A percentile compares a stretch with the other conserved stretches of the same genome.
Conservation (phyloP, 2,888 invertebrate genomes). For the Drosophila lacicola region DNA sequence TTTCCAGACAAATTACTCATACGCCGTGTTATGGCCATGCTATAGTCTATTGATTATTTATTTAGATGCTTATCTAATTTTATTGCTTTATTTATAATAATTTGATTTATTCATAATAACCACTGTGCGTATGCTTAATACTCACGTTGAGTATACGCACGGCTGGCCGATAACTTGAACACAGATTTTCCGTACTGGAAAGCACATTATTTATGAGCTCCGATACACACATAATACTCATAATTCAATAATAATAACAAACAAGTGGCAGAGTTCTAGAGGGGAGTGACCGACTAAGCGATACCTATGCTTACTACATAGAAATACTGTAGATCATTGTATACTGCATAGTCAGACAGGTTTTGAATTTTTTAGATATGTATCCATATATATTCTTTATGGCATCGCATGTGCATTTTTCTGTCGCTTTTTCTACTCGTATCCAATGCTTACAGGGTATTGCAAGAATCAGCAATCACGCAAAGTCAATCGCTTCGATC, state of each 20-base stretch:
- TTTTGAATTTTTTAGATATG: too few species aligned
- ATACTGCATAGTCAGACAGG: neutral
- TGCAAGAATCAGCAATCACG: neutral
- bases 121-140: constrained; percentile 33
- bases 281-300: neutral
- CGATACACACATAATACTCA: constrained; percentile 23
- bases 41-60: constrained; percentile 23
- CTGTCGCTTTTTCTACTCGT: too few species aligned
- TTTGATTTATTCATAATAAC: neutral
- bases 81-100: neutral
- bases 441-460: neutral
- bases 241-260: constrained; percentile 56
- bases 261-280: neutral
- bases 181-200: constrained; percentile 1
- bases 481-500: constrained; percentile 32
- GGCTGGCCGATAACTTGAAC: constrained; percentile 1
- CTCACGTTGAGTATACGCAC: constrained; percentile 31
- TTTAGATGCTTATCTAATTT: constrained; percentile 14
- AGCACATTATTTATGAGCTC: constrained; percentile 24
- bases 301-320: neutral
- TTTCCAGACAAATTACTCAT: constrained; percentile 27
- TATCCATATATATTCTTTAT: too few species aligned
- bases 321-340: neutral
- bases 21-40: constrained; percentile 2
- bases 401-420: too few species aligned